Base-by-base conservation (phyloP, 2,797 vertebrate species). In the Rachycentron canadum region DNA sequence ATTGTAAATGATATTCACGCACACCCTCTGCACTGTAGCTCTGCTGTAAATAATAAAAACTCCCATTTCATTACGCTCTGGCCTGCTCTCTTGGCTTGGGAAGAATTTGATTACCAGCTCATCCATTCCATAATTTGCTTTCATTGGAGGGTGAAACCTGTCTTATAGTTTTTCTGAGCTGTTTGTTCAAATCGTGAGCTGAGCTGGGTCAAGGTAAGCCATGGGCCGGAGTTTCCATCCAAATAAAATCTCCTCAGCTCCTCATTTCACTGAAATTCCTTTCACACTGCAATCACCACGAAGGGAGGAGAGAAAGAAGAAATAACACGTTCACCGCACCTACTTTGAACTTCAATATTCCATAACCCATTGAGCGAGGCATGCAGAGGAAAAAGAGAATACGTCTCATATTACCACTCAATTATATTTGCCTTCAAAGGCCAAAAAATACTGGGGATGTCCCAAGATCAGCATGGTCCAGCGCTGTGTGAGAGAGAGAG, bases 21-120 rank as follows among this genome's bases (percentile, higher is more conserved):
- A 73, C 80, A 74, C 87, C 85, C 83, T 89, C 70, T 87, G 76
- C 86, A 84, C 76, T 91, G 85, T 88, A 84, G 89, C 64, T 83
- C 73, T 86, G 83, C 80, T 94, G 92, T 94, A 93, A 92, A 94
- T 94, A 91, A 94, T 94, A 91, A 90, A 93, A 93, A 80, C 62
- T 86, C 7, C 82, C 64, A 78, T 93, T 94, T 93, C 91, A 93
- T 91, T 90, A 92, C 49, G 7, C 64, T 73, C 57, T 71, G 78
- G 76, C 78, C 63, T 73, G 73, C 69, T 87, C 36, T 83, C 62
- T 82, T 76, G 63, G 73, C 58, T 85, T 34, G 7, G 50, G 73
- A 76, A 66, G 73, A 85, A 82, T 87, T 81, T 82, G 79, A 90
- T 91, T 86, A 88, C 75, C 77, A 25, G 68, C 82, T 92, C 69